A percentile compares a stretch with the other conserved stretches of the same genome.
Conservation (phyloP, 2,113 vertebrate genomes). For the Pygoscelis adeliae region DNA sequence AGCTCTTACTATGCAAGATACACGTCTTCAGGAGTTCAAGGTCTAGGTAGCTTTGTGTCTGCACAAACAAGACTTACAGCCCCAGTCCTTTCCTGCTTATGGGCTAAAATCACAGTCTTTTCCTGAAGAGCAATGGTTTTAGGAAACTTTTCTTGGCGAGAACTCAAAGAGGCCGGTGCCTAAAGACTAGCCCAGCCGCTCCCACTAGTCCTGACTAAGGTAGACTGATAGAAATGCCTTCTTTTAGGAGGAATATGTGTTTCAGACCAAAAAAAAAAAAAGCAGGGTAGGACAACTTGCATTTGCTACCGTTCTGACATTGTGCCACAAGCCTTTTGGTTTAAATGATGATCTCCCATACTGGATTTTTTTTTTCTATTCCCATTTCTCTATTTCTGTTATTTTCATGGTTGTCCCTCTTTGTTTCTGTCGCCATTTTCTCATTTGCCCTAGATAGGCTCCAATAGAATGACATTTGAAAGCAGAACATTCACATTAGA, state of each 20-base stretch:
- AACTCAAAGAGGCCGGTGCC: not conserved
- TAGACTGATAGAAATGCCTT: not conserved
- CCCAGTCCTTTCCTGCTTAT: not conserved
- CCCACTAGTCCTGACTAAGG: not conserved
- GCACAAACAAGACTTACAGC: not conserved
- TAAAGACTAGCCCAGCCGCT: not conserved
- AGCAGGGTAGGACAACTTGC: not conserved
- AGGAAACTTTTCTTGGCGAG: not conserved
- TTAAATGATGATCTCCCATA: not conserved
- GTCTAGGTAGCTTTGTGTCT: not conserved
- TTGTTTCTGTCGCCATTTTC: not conserved
- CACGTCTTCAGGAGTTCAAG: not conserved
- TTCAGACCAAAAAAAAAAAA: not conserved
- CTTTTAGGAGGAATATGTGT: not conserved
- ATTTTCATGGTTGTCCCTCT: not conserved
- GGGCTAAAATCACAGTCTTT: not conserved
- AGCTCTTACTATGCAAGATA: not conserved
- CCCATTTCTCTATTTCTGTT: not conserved
- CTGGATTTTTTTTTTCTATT: not conserved
- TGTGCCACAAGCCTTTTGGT: not conserved
- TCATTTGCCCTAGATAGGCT: not conserved
- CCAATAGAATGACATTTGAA: not conserved
- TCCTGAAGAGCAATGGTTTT: not conserved
- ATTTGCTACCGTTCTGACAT: not conserved
- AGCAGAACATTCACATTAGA: not conserved